phyloP scores from a whole-genome alignment of 2,888 invertebrate species.

The Hydrotaea cyrtoneurina region DNA sequence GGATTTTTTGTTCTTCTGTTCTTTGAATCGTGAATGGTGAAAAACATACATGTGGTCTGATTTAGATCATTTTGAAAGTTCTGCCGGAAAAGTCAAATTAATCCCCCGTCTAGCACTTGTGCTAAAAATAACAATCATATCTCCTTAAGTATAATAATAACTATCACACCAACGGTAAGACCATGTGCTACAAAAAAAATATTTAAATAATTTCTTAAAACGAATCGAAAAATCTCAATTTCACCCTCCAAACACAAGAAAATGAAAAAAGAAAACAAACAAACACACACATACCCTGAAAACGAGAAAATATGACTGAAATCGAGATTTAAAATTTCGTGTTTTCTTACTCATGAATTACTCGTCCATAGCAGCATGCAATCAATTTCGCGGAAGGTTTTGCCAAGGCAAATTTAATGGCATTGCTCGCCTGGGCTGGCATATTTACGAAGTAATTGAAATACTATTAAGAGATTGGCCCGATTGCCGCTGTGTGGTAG shows the following conservation, averaged over 20 bases:
- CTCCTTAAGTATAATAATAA: too few species aligned
- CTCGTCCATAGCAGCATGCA: neutral
- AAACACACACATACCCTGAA: neutral
- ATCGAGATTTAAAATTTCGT: neutral
- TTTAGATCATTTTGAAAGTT: too few species aligned
- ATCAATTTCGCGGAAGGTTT: neutral
- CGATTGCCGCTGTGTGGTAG: neutral
- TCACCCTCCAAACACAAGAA: too few species aligned
- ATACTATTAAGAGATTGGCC: neutral
- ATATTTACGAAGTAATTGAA: neutral
- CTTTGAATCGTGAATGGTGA: too few species aligned
- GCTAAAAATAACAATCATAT: too few species aligned
- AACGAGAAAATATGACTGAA: neutral
- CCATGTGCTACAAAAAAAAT: too few species aligned
- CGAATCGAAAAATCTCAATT: neutral
- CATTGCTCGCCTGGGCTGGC: neutral
- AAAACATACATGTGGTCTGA: too few species aligned
- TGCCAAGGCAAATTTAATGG: constrained; percentile 8
- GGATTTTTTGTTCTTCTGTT: too few species aligned
- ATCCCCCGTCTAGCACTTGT: too few species aligned
- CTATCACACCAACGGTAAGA: too few species aligned
- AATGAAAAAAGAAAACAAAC: neutral
- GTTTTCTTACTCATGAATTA: neutral
- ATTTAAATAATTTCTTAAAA: neutral
- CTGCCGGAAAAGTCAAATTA: too few species aligned